A percentile compares a stretch with the other conserved stretches of the same genome.
Conservation (phyloP, 2,888 invertebrate genomes). For the Disparrhopalites patrizii region DNA sequence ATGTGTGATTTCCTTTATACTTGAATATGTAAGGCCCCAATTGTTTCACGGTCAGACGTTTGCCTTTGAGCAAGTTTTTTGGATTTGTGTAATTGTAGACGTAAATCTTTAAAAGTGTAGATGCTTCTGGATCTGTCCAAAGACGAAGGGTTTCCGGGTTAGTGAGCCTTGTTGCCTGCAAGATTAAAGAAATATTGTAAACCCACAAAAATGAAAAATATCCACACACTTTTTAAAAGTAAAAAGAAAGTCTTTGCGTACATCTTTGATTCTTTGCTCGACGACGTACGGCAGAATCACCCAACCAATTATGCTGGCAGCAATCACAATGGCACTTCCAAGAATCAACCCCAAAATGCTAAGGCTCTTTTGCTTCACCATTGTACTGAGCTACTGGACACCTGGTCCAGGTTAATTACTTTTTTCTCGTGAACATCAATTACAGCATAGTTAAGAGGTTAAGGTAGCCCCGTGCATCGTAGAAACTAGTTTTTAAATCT, state of each 20-base stretch:
- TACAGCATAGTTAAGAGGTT: too few species aligned
- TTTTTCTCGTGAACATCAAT: neutral
- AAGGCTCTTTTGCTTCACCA: neutral
- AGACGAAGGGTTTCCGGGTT: slow-evolving; percentile 10
- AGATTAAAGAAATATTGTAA: neutral
- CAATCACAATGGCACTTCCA: slow-evolving; percentile 20
- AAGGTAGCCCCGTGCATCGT: too few species aligned
- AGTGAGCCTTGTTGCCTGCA: slow-evolving; percentile 27
- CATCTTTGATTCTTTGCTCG: slow-evolving; percentile 34
- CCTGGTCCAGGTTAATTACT: too few species aligned
- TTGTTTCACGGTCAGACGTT: neutral
- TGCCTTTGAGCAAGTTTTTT: neutral
- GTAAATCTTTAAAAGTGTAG: slow-evolving; percentile 1
- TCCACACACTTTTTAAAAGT: too few species aligned
- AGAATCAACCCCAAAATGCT: neutral
- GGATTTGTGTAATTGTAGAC: slow-evolving; percentile 5
- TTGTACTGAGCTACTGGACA: too few species aligned
- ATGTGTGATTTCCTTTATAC: neutral
- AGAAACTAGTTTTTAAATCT: too few species aligned
- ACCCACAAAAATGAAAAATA: too few species aligned
- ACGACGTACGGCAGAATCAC: slow-evolving; percentile 36
- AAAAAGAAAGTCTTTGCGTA: neutral
- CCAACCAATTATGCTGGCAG: slow-evolving; percentile 29
- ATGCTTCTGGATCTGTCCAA: neutral
- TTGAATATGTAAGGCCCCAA: slow-evolving; percentile 1